A percentile compares a stretch with the other conserved stretches of the same genome.
Evolutionary conservation across 37 sponge, comb jelly and placozoan genomes (phyloP).

Genomic region (Haliclona indistincta): DNA sequence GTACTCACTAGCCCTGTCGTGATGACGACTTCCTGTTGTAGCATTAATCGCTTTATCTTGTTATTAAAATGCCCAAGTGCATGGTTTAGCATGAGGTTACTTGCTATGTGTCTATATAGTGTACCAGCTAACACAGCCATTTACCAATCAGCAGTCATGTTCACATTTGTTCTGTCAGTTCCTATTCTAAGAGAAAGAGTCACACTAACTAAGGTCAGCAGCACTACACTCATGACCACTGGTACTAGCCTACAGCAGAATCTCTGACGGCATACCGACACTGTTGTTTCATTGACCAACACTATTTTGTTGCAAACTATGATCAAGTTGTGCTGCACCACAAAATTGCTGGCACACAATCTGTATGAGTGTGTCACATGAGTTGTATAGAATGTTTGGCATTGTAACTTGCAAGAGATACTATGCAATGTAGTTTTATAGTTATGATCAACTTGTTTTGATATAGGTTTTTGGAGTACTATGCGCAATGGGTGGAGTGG

Average conservation of each 20-base stretch:
- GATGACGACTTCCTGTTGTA: neutral
- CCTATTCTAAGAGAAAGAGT: conserved; percentile 75
- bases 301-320: no score
- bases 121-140: conserved; percentile 84
- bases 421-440: neutral
- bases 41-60: neutral
- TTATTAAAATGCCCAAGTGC: neutral
- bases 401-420: neutral
- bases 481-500: conserved; percentile 22
- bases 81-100: no score
- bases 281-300: no score
- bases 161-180: conserved; percentile 74
- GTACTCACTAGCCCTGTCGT: neutral
- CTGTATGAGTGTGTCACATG: no score
- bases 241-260: neutral
- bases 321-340: no score
- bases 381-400: no score
- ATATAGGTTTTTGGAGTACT: conserved; percentile 7
- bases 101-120: conserved; percentile 20
- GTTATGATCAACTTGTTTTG: neutral
- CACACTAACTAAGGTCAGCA: conserved; percentile 66
- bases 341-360: no score
- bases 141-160: conserved; percentile 68
- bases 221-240: neutral
- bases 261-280: no score